Conservation (phyloP, 1,140 invertebrate genomes). For the Drosophila gunungcola region DNA sequence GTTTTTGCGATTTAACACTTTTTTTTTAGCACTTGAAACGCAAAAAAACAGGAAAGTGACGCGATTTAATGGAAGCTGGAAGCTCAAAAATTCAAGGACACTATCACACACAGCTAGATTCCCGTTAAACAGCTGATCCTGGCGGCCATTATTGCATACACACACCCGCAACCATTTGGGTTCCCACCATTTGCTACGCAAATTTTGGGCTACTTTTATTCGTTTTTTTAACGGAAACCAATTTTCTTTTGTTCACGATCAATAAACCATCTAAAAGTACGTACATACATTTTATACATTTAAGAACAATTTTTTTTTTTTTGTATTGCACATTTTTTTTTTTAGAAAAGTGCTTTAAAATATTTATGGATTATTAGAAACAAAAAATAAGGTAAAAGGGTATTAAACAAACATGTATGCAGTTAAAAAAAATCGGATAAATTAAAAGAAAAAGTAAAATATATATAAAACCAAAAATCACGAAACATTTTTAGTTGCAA, state of each 20-base stretch:
- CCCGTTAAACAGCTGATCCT: conserved; percentile 35
- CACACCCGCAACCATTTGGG: background rate
- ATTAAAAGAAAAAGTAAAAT: no score
- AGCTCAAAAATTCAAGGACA: conserved; percentile 37
- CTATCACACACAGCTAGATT: background rate
- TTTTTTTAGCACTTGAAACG: conserved; percentile 30
- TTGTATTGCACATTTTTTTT: no score
- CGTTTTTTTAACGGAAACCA: background rate
- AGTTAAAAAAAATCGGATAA: no score
- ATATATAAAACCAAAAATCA: no score
- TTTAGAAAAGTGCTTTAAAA: no score
- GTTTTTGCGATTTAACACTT: conserved; percentile 39
- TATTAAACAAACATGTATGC: no score
- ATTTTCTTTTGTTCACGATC: no score
- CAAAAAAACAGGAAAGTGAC: conserved; percentile 41
- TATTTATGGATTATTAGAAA: no score
- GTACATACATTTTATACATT: no score
- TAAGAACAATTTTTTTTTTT: no score
- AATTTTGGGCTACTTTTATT: background rate
- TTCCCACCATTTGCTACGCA: background rate
- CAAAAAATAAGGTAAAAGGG: no score
- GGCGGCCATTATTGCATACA: conserved; percentile 13
- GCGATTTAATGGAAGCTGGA: conserved; percentile 29
- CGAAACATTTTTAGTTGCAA: background rate
- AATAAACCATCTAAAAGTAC: no score